Conservation (phyloP, 2,888 invertebrate genomes). For the Cenopis cana region DNA sequence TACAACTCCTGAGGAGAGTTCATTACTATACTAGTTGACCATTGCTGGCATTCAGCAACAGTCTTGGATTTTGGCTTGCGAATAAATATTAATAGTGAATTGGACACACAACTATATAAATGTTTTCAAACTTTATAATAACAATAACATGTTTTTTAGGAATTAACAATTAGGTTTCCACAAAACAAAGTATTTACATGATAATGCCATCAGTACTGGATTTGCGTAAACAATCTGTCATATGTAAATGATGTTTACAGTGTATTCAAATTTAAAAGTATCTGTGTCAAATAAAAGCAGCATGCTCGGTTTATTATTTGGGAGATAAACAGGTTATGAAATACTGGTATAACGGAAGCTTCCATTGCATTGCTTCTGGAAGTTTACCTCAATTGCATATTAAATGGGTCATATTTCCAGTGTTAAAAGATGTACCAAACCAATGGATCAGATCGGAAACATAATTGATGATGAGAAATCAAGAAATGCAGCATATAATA, state of each 20-base stretch:
- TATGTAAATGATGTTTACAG: conserved; percentile 45
- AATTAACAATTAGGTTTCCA: background rate
- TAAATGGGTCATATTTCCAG: background rate
- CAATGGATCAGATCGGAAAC: background rate
- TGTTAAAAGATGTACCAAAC: background rate
- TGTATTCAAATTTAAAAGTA: conserved; percentile 54
- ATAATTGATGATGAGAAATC: background rate
- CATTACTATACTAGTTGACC: too few relatives aligned
- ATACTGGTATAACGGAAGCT: background rate
- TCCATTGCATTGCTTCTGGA: background rate
- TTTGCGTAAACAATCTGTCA: conserved; percentile 27
- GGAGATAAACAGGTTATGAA: conserved; percentile 36
- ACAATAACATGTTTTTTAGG: background rate
- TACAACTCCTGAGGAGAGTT: too few relatives aligned
- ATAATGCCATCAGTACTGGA: background rate
- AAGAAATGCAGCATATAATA: too few relatives aligned
- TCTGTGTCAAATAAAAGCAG: conserved; percentile 54
- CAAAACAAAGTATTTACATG: conserved; percentile 9
- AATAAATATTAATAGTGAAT: too few relatives aligned
- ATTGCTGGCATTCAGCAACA: too few relatives aligned
- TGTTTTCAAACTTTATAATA: background rate
- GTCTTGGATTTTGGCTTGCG: too few relatives aligned
- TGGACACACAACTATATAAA: too few relatives aligned
- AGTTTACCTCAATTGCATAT: background rate
- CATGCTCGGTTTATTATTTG: conserved; percentile 39